Evolutionary conservation across 2,113 vertebrate species (phyloP), one percentile per base, ranked within the genome.

Genomic region (Lepus europaeus): DNA sequence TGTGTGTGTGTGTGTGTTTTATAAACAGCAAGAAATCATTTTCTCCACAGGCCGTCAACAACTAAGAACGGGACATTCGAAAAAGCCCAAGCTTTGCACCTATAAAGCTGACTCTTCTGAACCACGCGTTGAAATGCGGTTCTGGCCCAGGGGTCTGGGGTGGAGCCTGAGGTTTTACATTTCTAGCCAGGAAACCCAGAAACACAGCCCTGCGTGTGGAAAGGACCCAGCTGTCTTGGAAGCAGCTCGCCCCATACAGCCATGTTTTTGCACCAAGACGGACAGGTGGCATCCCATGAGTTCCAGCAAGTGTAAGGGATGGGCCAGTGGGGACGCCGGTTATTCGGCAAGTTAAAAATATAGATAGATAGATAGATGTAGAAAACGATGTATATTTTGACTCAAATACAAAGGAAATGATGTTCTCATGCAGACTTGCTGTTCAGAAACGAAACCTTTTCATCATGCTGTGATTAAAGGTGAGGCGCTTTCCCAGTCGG

Each of bases 391-490:
- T 0, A 1, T 85, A 84, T 94, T 98, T 97, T 97, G 78, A 87
- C 90, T 96, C 45, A 92, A 93, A 36, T 86, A 66, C 87, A 96
- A 97, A 77, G 76, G 70, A 87, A 93, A 95, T 86, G 79, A 94
- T 61, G 92, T 87, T 96, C 95, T 92, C 72, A 45, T 84, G 61
- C 93, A 97, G 84, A 31, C 95, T 91, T 93, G 78, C 80, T 94
- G 51, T 90, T 96, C 93, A 94, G 96, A 97, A 97, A 98, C 91
- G 94, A 97, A 97, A 97, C 96, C 97, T 98, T 97, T 98, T 98
- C 96, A 97, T 98, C 98, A 97, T 94, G 95, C 96, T 95, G 94
- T 98, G 98, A 98, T 98, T 98, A 98, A 98, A 98, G 97, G 97
- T 91, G 96, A 97, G 95, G 84, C 84, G 53, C 53, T 97, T 98